A percentile compares a stretch with the other conserved stretches of the same genome.
These are phyloP conservation scores for Actinernus sp. DNA, from an alignment of 92 coral and sea anemone species.

Conservation along the genomic window DNA sequence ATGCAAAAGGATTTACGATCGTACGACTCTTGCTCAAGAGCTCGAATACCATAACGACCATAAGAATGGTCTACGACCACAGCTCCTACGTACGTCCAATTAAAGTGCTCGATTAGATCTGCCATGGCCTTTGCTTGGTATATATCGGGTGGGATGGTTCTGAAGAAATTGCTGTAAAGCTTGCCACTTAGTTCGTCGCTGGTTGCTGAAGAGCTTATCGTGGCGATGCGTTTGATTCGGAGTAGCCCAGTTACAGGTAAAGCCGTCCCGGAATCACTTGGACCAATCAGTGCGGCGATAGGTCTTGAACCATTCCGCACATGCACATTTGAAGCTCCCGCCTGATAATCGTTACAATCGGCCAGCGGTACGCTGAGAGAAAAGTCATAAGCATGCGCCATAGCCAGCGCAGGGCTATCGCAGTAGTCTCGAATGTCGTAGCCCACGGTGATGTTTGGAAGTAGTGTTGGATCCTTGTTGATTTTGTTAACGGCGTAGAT, in stretches of 20 bases:
- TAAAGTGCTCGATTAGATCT: constrained; percentile 60
- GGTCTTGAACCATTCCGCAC: constrained; percentile 7
- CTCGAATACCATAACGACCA: constrained; percentile 74
- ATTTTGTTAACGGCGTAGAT: constrained; percentile 63
- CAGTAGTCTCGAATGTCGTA: constrained; percentile 86
- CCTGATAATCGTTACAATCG: no score
- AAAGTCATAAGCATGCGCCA: constrained; percentile 66
- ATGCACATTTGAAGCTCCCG: background rate
- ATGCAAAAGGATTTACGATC: constrained; percentile 62
- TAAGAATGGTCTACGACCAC: constrained; percentile 77
- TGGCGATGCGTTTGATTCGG: constrained; percentile 60
- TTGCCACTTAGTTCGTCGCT: constrained; percentile 78
- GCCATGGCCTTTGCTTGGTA: constrained; percentile 81
- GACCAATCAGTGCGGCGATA: constrained; percentile 67
- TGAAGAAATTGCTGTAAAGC: constrained; percentile 60
- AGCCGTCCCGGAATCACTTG: constrained; percentile 61
- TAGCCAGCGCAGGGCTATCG: constrained; percentile 63
- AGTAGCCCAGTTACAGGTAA: constrained; percentile 67
- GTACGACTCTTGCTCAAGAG: constrained; percentile 55
- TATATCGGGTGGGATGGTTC: constrained; percentile 71
- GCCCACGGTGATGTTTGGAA: constrained; percentile 59
- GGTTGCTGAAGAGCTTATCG: constrained; percentile 73
- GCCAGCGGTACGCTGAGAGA: constrained; percentile 22
- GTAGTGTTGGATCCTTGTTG: constrained; percentile 54
- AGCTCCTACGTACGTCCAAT: constrained; percentile 72